Evolutionary conservation across 2,888 invertebrate species (phyloP), one percentile per base, ranked within the genome.

Genomic region (Cheilosia pagana): DNA sequence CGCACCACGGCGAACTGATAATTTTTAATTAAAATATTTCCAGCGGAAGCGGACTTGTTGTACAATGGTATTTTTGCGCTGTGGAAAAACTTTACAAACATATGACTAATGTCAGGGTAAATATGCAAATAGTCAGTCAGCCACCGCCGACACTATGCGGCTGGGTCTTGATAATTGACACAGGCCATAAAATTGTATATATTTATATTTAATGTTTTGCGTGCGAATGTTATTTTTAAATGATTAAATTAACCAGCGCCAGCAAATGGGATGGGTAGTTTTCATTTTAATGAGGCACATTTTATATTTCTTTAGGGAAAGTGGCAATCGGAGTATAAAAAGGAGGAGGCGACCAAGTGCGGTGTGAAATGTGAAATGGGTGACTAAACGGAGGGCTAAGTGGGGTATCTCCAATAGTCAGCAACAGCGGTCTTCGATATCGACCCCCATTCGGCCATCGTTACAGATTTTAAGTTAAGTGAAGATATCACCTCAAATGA

Each of bases 1-100:
- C 48, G n/a, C 31, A 62, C 62, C 59, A n/a, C 71, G 53, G 19
- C 50, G 31, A 14, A 25, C 70, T 71, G 60, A 77, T 77, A 55
- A 72, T 77, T 67, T 77, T 67, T 72, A 77, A 82, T 82, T 77
- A 77, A 62, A 82, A 71, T 60, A 55, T 53, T 67, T 72, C 14
- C 19, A 55, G 53, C 57, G 28, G 35, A 53, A 48, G 23, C 48
- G 14, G 19, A 60, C 21, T 31, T 16, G 31, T 14, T 8, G 5
- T 39, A 19, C 7, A 14, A n/a, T 41, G 45, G 23, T 35, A 28
- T 14, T 72, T 28, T 53, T 53, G 28, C 4, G 14, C 19, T 6
- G 23, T n/a, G 12, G 4, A n/a, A 39, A 65, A 57, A 35, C 35
- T 1, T 7, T 19, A 45, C 12, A 62, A 53, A 72, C n/a, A n/a